These are phyloP conservation scores for Poecilia gillii DNA, from an alignment of 2,797 vertebrate genomes.

Conservation along the genomic window DNA sequence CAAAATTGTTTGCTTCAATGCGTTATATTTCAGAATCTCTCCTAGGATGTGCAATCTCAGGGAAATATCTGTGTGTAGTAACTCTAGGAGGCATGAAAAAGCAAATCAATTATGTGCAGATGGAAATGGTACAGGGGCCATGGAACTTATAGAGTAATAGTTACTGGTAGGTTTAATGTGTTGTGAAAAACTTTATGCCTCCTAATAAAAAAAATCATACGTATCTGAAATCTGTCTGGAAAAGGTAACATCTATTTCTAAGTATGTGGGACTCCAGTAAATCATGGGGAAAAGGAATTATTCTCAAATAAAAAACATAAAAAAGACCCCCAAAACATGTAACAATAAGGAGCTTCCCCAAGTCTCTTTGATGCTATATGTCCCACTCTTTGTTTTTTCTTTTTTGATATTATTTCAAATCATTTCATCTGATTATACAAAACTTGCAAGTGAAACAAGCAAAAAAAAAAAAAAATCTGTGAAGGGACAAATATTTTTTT, in stretches of 20 bases:
- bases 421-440: not conserved
- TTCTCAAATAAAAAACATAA: not conserved
- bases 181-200: not conserved
- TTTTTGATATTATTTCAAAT: no score
- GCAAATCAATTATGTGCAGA: slow-evolving; percentile 24
- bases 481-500: no score
- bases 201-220: not conserved
- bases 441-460: not conserved
- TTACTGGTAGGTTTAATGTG: not conserved
- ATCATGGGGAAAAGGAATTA: not conserved
- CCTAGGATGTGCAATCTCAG: slow-evolving; percentile 48
- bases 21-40: slow-evolving; percentile 55
- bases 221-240: not conserved
- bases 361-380: no score
- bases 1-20: slow-evolving; percentile 66
- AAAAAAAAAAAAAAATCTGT: not conserved
- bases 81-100: slow-evolving; percentile 40
- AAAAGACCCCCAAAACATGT: not conserved
- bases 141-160: slow-evolving; percentile 14
- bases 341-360: not conserved
- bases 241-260: not conserved
- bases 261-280: not conserved
- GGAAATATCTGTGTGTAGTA: slow-evolving; percentile 48
- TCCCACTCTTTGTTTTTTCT: no score
- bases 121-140: slow-evolving; percentile 11